These are phyloP conservation scores for Tenthredo amoena DNA, from an alignment of 2,888 invertebrate genomes.

Conservation along the genomic window DNA sequence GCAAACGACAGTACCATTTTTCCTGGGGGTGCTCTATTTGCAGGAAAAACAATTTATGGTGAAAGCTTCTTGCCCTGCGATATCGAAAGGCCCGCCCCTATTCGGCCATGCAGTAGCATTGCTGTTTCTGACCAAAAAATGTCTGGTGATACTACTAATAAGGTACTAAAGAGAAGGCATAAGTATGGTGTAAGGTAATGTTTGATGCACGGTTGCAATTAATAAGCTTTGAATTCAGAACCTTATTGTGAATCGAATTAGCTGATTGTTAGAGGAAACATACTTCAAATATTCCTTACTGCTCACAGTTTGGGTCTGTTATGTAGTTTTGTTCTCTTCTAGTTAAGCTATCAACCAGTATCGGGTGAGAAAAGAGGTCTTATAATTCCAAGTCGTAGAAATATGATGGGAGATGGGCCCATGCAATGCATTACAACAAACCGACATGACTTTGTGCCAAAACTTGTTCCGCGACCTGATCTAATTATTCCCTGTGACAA, in stretches of 20 bases:
- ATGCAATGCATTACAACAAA: conserved; percentile 73
- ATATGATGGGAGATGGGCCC: conserved; percentile 67
- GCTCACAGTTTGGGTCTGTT: neutral
- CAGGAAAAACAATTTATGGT: conserved; percentile 64
- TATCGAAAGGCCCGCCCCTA: conserved; percentile 59
- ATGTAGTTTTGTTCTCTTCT: conserved; percentile 2
- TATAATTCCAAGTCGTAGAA: conserved; percentile 68
- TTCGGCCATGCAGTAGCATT: conserved; percentile 69
- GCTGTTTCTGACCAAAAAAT: conserved; percentile 67
- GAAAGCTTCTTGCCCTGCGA: conserved; percentile 68
- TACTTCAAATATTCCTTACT: neutral
- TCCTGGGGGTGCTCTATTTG: conserved; percentile 59
- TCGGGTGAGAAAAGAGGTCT: conserved; percentile 68
- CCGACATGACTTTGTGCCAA: conserved; percentile 70
- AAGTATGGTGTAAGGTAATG: neutral
- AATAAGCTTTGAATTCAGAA: neutral
- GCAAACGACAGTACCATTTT: conserved; percentile 57
- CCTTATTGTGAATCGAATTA: neutral
- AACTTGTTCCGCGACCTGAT: conserved; percentile 64
- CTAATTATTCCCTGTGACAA: conserved; percentile 71
- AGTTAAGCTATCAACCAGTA: conserved; percentile 75
- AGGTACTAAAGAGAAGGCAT: conserved; percentile 64
- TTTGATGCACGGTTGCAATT: neutral
- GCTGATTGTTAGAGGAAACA: neutral
- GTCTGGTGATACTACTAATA: conserved; percentile 72